phyloP scores from a whole-genome alignment of 2,797 vertebrate genomes.

The Cryptoblepharus egeriae region DNA sequence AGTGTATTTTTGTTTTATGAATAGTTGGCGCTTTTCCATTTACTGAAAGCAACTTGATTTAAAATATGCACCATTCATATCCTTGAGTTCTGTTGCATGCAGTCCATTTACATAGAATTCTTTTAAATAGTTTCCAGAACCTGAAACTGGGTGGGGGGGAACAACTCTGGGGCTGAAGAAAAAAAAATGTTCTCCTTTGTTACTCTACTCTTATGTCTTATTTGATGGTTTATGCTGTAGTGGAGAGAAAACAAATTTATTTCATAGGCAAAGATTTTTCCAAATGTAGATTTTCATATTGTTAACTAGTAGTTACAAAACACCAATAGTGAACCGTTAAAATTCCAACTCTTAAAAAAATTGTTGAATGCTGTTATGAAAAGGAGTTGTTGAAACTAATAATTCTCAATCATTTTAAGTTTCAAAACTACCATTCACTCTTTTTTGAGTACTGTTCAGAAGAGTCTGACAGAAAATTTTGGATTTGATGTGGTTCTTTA shows the following conservation, averaged over 20 bases:
- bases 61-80: conserved; percentile 49
- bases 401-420: conserved; percentile 25
- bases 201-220: conserved; percentile 50
- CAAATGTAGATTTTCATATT: conserved; percentile 49
- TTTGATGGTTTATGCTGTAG: conserved; percentile 51
- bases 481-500: conserved; percentile 12
- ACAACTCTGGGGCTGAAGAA: conserved; percentile 41
- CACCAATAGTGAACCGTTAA: conserved; percentile 54
- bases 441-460: neutral
- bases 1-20: conserved; percentile 83
- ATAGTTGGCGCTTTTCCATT: conserved; percentile 74
- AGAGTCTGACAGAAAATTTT: neutral
- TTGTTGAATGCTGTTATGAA: conserved; percentile 35
- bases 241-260: conserved; percentile 32
- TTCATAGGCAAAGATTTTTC: conserved; percentile 42
- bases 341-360: conserved; percentile 42
- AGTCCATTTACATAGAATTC: conserved; percentile 46
- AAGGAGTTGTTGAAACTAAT: conserved; percentile 22
- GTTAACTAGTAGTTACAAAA: conserved; percentile 44
- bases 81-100: conserved; percentile 67
- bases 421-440: conserved; percentile 22
- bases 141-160: conserved; percentile 44
- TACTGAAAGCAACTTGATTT: conserved; percentile 56
- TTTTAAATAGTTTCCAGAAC: conserved; percentile 26
- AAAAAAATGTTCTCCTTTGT: conserved; percentile 34